Base-by-base conservation (phyloP, 2,113 vertebrate genomes). In the Sinocyclocheilus anophthalmus region DNA sequence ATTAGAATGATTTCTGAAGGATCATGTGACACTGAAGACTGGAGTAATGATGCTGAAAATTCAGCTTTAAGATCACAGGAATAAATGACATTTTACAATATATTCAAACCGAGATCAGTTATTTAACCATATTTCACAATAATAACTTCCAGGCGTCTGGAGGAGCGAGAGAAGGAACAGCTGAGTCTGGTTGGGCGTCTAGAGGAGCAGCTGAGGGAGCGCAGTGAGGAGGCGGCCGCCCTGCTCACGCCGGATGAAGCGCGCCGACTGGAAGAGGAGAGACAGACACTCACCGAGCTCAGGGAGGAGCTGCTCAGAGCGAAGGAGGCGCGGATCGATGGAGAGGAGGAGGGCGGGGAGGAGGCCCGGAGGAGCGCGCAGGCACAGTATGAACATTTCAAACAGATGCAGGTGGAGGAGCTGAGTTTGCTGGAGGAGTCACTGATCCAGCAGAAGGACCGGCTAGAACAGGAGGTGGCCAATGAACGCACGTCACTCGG, bases 141-240 rank as follows among this genome's bases (percentile, higher is more conserved):
- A 42, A 42, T 42, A 42, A 20, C 6, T 2, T 53, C 94, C 72
- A 95, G 91, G 90, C 94, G 97, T 22, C 94, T 99, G 87, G 96
- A 98, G 89, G 96, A 97, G 90, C 95, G 97, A 59, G 97, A 98
- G 89, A 92, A 90, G 61, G 97, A 98, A 88, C 97, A 98, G 91
- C 89, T 95, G 9, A 90, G 92, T 53, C 94, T 97, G 18, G 96
- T 97, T 76, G 93, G 95, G 8, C 95, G 96, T 22, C 93, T 99
- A 57, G 96, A 97, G 90, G 96, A 97, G 81, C 96, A 98, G 91
- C 96, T 99, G 78, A 91, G 94, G 2, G 96, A 98, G 88, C 95
- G 96, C 76, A 96, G 95, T 10, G 94, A 97, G 76, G 94, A 94
- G 11, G 93, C 95, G 78, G 88, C 94, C 50, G 88, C 92, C 39